A percentile compares a stretch with the other conserved stretches of the same genome.
phyloP scores from a whole-genome alignment of 1,140 invertebrate genomes.

The Venturia canescens region DNA sequence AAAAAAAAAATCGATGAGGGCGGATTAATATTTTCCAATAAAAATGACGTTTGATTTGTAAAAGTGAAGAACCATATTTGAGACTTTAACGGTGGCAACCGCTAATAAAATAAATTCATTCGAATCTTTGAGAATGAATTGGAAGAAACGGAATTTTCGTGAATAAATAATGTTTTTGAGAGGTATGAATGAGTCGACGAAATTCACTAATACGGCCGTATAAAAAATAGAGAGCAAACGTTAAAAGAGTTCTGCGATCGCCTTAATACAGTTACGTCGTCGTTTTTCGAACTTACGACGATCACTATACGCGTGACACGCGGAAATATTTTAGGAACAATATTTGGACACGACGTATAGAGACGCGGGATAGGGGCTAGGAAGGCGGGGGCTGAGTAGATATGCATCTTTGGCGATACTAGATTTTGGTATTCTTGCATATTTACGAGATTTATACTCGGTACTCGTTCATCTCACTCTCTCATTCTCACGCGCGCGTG shows the following conservation, averaged over 20 bases:
- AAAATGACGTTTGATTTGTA: neutral
- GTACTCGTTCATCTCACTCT: constrained; percentile 33
- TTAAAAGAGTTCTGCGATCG: constrained; percentile 55
- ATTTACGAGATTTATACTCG: constrained; percentile 49
- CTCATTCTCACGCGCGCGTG: neutral
- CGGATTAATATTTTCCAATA: neutral
- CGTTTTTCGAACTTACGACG: neutral
- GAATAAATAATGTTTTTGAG: constrained; percentile 36
- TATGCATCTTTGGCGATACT: constrained; percentile 70
- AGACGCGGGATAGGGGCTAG: constrained; percentile 47
- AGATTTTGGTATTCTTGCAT: constrained; percentile 72
- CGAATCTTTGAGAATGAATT: no score
- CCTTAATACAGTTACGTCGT: constrained; percentile 58
- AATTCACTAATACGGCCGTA: constrained; percentile 60
- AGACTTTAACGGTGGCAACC: no score
- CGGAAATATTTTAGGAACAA: constrained; percentile 72
- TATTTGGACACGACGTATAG: constrained; percentile 72
- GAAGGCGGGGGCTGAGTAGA: neutral
- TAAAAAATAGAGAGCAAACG: constrained; percentile 75
- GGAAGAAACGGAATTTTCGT: no score
- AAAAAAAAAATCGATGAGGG: no score
- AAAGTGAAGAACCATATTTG: no score
- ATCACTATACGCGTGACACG: constrained; percentile 67
- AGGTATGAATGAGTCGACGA: constrained; percentile 23
- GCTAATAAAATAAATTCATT: no score